Conservation (phyloP, 1,140 invertebrate genomes). For the Cardiocondyla obscurior region DNA sequence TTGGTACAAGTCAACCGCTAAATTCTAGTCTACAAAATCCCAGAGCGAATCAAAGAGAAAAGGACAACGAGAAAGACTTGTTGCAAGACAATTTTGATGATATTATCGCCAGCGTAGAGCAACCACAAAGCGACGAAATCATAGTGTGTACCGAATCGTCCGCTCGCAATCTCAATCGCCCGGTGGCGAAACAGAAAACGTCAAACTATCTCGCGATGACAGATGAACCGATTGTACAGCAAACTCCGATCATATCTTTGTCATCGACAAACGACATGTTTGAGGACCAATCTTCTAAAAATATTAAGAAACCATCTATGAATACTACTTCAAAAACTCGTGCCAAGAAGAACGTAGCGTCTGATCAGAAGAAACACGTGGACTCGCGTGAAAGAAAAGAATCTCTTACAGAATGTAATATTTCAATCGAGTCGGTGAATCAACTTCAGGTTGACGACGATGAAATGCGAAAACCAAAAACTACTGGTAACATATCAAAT, state of each 20-base stretch:
- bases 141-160: background rate
- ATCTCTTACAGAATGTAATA: background rate
- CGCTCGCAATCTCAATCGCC: background rate
- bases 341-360: slow-evolving; percentile 45
- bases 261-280: slow-evolving; percentile 37
- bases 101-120: slow-evolving; percentile 42
- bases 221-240: background rate
- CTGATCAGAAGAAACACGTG: background rate
- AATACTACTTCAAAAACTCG: background rate
- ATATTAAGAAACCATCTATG: background rate
- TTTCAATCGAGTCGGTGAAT: background rate
- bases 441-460: background rate
- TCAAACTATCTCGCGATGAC: slow-evolving; percentile 3
- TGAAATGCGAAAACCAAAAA: background rate
- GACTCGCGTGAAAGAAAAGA: background rate
- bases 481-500: background rate
- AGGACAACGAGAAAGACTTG: background rate
- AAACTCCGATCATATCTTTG: background rate
- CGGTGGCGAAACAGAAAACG: slow-evolving; percentile 17
- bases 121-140: slow-evolving; percentile 15
- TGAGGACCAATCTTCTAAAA: background rate
- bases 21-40: background rate
- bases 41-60: background rate
- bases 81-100: slow-evolving; percentile 62
- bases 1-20: background rate